Evolutionary conservation across 1,140 invertebrate species (phyloP).

Genomic region (Atta texana): DNA sequence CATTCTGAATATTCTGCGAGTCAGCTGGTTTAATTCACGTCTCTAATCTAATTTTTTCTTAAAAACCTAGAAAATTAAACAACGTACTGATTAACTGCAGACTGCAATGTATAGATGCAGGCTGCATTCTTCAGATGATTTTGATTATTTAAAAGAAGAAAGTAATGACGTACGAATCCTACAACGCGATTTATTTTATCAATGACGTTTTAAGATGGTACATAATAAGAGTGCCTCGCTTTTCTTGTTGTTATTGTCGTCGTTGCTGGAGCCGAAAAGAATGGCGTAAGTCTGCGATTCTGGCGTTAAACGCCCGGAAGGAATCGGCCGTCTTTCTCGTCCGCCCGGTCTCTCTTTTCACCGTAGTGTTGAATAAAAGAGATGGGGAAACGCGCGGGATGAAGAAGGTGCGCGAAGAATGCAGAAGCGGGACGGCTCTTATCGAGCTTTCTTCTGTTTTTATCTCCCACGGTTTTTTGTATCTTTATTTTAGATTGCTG

Average conservation of each 20-base stretch:
- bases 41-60: neutral
- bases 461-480: constrained; percentile 68
- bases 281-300: constrained; percentile 37
- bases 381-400: neutral
- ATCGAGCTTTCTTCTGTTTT: constrained; percentile 68
- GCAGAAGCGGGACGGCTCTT: constrained; percentile 50
- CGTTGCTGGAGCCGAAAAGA: constrained; percentile 6
- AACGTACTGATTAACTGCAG: neutral
- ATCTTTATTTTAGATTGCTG: constrained; percentile 75
- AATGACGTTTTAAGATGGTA: constrained; percentile 14
- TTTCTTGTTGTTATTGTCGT: constrained; percentile 4
- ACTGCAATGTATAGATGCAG: neutral
- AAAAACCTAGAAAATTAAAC: neutral
- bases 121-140: neutral
- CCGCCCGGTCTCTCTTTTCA: constrained; percentile 25
- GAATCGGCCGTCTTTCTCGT: constrained; percentile 44
- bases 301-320: constrained; percentile 59
- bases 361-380: constrained; percentile 40
- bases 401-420: constrained; percentile 46
- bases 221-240: constrained; percentile 2
- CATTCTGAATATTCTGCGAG: neutral
- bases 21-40: constrained; percentile 9
- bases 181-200: neutral
- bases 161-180: neutral
- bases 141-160: neutral